A percentile compares a stretch with the other conserved stretches of the same genome.
Evolutionary conservation across 1,140 invertebrate species (phyloP).

Genomic region (Pissodes strobi): DNA sequence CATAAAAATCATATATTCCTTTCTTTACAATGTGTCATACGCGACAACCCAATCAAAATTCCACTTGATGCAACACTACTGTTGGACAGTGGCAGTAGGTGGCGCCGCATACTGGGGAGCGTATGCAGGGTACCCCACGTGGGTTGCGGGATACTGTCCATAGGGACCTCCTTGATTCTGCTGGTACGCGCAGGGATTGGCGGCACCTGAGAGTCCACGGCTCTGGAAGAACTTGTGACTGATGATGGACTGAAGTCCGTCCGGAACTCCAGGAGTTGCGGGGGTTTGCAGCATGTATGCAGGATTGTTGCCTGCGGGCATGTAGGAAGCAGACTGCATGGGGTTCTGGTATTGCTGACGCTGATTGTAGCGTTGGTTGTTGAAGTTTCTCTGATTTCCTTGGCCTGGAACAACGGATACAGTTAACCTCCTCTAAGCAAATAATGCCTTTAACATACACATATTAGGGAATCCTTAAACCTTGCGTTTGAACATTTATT

Average conservation of each 20-base stretch:
- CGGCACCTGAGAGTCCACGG: slow-evolving; percentile 59
- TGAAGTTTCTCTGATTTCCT: slow-evolving; percentile 47
- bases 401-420: slow-evolving; percentile 45
- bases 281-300: slow-evolving; percentile 59
- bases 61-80: slow-evolving; percentile 39
- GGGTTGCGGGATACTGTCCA: slow-evolving; percentile 51
- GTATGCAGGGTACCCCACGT: slow-evolving; percentile 52
- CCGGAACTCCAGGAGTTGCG: slow-evolving; percentile 52
- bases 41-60: not conserved
- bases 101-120: slow-evolving; percentile 59
- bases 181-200: slow-evolving; percentile 64
- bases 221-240: slow-evolving; percentile 69
- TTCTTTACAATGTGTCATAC: slow-evolving; percentile 1
- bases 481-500: too few relatives aligned
- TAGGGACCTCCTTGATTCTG: slow-evolving; percentile 61
- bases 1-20: too few relatives aligned
- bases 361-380: slow-evolving; percentile 51
- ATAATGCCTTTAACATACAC: too few relatives aligned
- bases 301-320: slow-evolving; percentile 60
- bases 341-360: slow-evolving; percentile 52
- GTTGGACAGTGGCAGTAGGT: slow-evolving; percentile 53
- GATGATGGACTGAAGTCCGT: slow-evolving; percentile 62
- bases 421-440: too few relatives aligned
- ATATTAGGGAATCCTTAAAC: too few relatives aligned
- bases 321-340: slow-evolving; percentile 54